phyloP scores from a whole-genome alignment of 2,113 vertebrate species.

The Nycticebus coucang region DNA sequence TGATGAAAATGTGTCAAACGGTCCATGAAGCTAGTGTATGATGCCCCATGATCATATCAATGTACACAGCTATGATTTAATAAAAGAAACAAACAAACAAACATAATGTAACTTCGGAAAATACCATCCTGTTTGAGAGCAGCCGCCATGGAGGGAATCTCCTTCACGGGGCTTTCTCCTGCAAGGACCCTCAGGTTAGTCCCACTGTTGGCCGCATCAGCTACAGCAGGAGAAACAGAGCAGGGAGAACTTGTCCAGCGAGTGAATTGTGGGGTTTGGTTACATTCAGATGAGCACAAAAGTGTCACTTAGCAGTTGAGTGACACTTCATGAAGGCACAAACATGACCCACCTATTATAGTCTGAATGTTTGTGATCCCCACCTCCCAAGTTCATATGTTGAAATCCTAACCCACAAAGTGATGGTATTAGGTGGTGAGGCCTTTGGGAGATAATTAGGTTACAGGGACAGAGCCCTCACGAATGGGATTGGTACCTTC shows the following conservation, averaged over 20 bases:
- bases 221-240: background rate
- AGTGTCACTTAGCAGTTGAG: background rate
- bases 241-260: background rate
- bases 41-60: too few species aligned
- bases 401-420: background rate
- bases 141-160: accelerated
- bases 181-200: background rate
- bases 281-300: accelerated
- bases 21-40: too few species aligned
- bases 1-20: too few species aligned
- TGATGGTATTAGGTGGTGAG: background rate
- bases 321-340: background rate
- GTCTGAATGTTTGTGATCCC: background rate
- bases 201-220: accelerated
- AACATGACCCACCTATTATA: accelerated
- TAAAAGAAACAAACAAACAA: too few species aligned
- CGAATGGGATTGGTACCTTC: background rate
- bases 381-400: background rate
- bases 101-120: background rate
- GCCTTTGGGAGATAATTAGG: too few species aligned
- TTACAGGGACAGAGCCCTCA: background rate
- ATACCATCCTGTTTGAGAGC: background rate
- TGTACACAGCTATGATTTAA: too few species aligned
- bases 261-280: background rate
- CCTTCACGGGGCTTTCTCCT: background rate